Base-by-base conservation (phyloP, 2,888 invertebrate species). In the Machimus rusticus region DNA sequence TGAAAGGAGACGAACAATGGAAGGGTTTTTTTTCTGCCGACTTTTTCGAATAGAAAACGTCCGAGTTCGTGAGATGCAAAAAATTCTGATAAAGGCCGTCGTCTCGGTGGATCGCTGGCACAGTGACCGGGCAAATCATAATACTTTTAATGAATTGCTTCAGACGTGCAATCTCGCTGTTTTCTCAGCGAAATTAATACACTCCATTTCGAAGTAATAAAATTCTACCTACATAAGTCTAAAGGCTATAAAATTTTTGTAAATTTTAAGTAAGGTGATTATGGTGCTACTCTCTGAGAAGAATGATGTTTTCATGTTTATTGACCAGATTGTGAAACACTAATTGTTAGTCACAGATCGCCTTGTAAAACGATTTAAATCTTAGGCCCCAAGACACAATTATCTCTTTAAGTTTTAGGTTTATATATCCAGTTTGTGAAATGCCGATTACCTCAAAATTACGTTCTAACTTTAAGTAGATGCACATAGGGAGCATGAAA, bases 1-100 rank as follows among this genome's bases (percentile, higher is more conserved):
- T 79, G 82, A 82, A 82, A 77, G 78, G 28, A 34, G 81, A 66
- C 14, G 77, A 87, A 39, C 81, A 87, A 81, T 79, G 39, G 43
- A 34, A 37, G 66, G 55, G 5, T 81, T 74, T 87, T 57, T 74
- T 39, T 46, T 31, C 16, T 16, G 34, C 46, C 23, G 23, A n/a
- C n/a, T 57, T 57, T 57, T 28, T 1, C 23, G 66, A 66, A 66
- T 66, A 66, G 66, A 79, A 79, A 51, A 79, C 51, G 79, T 51
- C 51, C 28, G 79, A 79, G 28, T 51, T 79, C 79, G 79, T 79
- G 79, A 79, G 79, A 78, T 78, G 14, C 9, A 39, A 23, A 39
- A 37, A 78, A 19, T 43, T 19, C 23, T 43, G 51, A 79, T 79
- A 28, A 79, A 79, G 28, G 79, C 79, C 79, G 66, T 51, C 66